These are phyloP conservation scores for Crax fasciolata DNA, from an alignment of 2,797 vertebrate species.

Conservation along the genomic window DNA sequence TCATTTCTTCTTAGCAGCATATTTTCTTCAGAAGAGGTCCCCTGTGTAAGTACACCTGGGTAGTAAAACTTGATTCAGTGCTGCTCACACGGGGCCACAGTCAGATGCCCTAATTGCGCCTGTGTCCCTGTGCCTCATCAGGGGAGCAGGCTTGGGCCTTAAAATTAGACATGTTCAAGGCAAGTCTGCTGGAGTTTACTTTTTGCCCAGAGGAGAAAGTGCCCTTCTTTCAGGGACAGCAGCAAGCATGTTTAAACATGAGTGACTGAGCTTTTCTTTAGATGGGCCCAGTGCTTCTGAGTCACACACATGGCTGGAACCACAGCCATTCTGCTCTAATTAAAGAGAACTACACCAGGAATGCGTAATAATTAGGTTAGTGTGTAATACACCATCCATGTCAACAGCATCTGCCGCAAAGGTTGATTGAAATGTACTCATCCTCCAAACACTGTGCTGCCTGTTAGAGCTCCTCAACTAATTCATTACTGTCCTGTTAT, in stretches of 20 bases:
- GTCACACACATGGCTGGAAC: conserved; percentile 30
- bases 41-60: conserved; percentile 52
- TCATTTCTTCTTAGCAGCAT: conserved; percentile 52
- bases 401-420: conserved; percentile 48
- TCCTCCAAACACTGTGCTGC: background rate
- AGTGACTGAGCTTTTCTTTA: conserved; percentile 17
- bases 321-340: conserved; percentile 68
- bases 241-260: background rate
- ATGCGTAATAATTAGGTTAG: conserved; percentile 70
- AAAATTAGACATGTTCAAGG: background rate
- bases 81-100: background rate
- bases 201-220: conserved; percentile 17
- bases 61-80: conserved; percentile 65
- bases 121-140: background rate
- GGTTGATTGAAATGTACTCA: conserved; percentile 45
- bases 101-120: background rate
- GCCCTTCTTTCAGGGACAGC: conserved; percentile 10
- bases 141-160: background rate
- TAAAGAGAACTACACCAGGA: conserved; percentile 73
- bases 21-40: conserved; percentile 60
- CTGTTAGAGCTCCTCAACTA: conserved; percentile 13
- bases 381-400: conserved; percentile 25
- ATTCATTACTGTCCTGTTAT: background rate
- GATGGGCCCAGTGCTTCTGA: conserved; percentile 28
- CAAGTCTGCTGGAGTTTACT: background rate